Conservation (phyloP, 2,113 vertebrate genomes). For the Calonectris borealis region DNA sequence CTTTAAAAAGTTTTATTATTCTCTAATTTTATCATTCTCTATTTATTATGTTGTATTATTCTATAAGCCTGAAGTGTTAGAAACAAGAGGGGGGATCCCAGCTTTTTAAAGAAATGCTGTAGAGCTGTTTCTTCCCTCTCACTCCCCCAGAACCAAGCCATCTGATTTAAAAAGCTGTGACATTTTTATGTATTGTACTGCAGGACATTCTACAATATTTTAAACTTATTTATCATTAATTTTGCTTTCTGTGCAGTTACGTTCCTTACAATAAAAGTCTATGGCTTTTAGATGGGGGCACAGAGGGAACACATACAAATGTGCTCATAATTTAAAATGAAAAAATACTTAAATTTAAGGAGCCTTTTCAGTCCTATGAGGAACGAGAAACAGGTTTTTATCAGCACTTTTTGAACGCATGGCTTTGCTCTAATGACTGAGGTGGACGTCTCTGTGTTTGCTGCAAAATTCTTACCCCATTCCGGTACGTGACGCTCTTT, state of each 20-base stretch:
- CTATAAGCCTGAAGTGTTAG: neutral
- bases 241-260: neutral
- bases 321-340: neutral
- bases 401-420: neutral
- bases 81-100: neutral
- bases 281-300: neutral
- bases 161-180: neutral
- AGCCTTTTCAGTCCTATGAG: neutral
- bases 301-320: neutral
- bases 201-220: neutral
- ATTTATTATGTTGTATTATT: neutral
- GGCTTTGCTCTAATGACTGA: neutral
- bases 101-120: neutral
- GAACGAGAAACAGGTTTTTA: neutral
- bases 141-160: neutral
- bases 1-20: neutral
- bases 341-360: neutral
- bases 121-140: neutral
- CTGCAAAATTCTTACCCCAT: neutral
- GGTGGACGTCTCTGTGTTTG: neutral
- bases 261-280: neutral
- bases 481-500: too few relatives aligned
- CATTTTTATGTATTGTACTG: neutral
- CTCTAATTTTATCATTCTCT: neutral
- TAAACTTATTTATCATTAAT: neutral